Percentiles rank a stretch among this genome's conserved stretches.
These are phyloP conservation scores for Anabacerthia variegaticeps DNA, from an alignment of 2,797 vertebrate species.

Conservation along the genomic window DNA sequence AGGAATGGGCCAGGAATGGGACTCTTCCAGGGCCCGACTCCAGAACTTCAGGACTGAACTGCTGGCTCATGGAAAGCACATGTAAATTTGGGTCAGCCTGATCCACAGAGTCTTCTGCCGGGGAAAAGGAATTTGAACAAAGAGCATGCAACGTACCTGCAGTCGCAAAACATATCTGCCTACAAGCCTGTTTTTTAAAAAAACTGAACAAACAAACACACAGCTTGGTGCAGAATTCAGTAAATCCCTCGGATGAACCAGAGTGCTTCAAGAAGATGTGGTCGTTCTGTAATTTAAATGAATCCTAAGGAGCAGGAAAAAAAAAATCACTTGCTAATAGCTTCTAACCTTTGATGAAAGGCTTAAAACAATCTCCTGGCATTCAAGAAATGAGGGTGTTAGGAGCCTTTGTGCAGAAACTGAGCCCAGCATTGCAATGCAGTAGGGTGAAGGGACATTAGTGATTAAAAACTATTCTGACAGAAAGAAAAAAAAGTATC, in stretches of 20 bases:
- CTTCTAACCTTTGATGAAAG: background rate
- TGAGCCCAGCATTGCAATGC: background rate
- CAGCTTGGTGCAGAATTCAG: constrained; percentile 11
- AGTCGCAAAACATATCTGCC: background rate
- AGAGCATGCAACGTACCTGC: constrained; percentile 20
- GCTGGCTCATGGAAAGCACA: constrained; percentile 17
- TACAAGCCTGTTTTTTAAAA: background rate
- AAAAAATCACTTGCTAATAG: constrained; percentile 4
- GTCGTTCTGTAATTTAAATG: constrained; percentile 49
- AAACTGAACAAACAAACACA: background rate
- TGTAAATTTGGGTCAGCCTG: background rate
- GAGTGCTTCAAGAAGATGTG: constrained; percentile 17
- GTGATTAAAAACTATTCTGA: background rate
- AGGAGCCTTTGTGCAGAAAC: background rate
- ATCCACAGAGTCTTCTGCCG: background rate
- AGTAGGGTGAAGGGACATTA: background rate
- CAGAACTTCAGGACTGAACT: constrained; percentile 23
- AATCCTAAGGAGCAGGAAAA: background rate
- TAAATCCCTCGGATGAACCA: constrained; percentile 23
- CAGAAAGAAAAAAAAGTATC: background rate
- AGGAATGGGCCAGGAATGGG: background rate
- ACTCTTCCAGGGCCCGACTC: background rate
- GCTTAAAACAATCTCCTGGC: background rate
- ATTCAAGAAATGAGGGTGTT: background rate
- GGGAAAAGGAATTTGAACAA: background rate